Percentiles rank a stretch among this genome's conserved stretches.
Conservation (phyloP, 2,113 vertebrate genomes). For the Crotalus viridis region DNA sequence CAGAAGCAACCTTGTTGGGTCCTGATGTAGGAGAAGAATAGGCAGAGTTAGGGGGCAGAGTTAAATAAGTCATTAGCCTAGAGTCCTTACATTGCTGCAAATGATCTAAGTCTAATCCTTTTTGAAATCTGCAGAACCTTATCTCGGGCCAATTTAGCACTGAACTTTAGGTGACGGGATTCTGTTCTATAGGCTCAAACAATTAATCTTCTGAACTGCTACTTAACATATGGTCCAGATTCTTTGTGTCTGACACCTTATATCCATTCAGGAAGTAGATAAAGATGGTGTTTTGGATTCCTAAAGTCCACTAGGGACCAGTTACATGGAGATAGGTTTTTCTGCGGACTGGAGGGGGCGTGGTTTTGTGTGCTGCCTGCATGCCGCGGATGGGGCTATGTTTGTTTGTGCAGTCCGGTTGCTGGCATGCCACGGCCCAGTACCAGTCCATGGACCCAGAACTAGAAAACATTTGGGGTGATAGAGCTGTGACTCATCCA, state of each 20-base stretch:
- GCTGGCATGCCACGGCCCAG: too few relatives aligned
- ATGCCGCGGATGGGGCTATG: too few relatives aligned
- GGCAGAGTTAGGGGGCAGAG: neutral
- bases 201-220: neutral
- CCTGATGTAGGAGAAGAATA: neutral
- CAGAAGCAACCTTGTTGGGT: neutral
- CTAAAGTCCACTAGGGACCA: neutral
- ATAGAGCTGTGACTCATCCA: neutral
- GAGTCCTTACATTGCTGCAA: neutral
- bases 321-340: too few relatives aligned
- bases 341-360: too few relatives aligned
- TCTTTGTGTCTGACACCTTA: neutral
- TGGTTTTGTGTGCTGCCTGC: too few relatives aligned
- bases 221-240: neutral
- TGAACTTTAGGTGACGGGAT: neutral
- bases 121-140: neutral
- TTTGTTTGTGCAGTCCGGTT: too few relatives aligned
- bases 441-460: too few relatives aligned
- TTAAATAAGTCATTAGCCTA: neutral
- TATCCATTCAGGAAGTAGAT: neutral
- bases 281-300: neutral
- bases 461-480: neutral
- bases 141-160: neutral
- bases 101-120: neutral
- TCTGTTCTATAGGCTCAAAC: neutral